These are phyloP conservation scores for Spinus pinus DNA, from an alignment of 2,797 vertebrate genomes.

Conservation along the genomic window DNA sequence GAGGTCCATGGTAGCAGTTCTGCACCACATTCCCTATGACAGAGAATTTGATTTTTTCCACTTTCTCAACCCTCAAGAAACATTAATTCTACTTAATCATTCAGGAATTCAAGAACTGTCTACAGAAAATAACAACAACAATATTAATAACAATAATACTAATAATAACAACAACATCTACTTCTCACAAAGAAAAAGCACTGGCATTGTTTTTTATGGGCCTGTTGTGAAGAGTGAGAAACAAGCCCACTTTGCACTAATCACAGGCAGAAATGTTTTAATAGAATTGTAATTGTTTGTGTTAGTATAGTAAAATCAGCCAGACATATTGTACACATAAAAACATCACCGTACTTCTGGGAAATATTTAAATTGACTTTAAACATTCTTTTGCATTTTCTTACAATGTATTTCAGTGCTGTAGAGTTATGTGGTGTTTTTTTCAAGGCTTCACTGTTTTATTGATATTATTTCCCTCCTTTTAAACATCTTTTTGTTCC, in stretches of 20 bases:
- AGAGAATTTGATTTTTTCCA: slow-evolving; percentile 56
- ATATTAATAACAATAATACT: neutral
- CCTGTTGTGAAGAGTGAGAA: slow-evolving; percentile 18
- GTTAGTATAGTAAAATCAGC: slow-evolving; percentile 38
- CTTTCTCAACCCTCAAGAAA: slow-evolving; percentile 5
- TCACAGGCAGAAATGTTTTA: slow-evolving; percentile 47
- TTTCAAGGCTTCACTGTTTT: neutral
- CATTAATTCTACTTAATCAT: slow-evolving; percentile 58
- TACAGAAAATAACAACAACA: neutral
- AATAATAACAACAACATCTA: neutral
- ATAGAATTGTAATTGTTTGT: slow-evolving; percentile 59
- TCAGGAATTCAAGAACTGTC: slow-evolving; percentile 40
- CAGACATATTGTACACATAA: neutral
- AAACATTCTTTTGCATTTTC: slow-evolving; percentile 49
- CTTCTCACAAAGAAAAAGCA: neutral
- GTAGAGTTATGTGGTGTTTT: neutral
- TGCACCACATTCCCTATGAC: slow-evolving; percentile 58
- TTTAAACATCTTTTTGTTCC: neutral
- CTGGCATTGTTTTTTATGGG: neutral
- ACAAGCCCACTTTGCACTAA: slow-evolving; percentile 7
- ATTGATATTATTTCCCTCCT: neutral
- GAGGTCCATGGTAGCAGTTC: slow-evolving; percentile 51
- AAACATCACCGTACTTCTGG: slow-evolving; percentile 32
- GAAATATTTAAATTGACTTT: slow-evolving; percentile 2
- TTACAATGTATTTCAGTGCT: neutral